phyloP scores from a whole-genome alignment of 2,888 invertebrate species.

The Campaea margaritaria region DNA sequence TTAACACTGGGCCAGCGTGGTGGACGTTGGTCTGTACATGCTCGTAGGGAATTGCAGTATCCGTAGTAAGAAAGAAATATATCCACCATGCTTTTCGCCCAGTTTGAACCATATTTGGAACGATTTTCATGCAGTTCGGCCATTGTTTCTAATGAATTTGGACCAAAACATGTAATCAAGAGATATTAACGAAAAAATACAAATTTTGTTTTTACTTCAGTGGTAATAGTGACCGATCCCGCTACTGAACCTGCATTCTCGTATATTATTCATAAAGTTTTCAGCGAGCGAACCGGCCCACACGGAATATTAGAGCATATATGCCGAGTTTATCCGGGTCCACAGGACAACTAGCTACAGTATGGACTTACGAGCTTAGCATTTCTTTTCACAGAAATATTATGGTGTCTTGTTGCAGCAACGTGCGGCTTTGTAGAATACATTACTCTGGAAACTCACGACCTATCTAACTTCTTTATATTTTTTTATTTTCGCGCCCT shows the following conservation, averaged over 20 bases:
- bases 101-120: no score
- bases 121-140: not conserved
- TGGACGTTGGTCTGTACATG: no score
- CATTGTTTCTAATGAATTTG: not conserved
- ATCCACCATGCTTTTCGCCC: no score
- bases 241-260: slow-evolving; percentile 58
- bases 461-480: no score
- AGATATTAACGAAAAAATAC: slow-evolving; percentile 14
- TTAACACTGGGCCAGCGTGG: no score
- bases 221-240: slow-evolving; percentile 58
- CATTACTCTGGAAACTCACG: no score
- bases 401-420: no score
- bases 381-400: not conserved
- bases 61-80: no score
- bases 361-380: slow-evolving; percentile 6
- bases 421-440: no score
- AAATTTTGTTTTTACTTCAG: slow-evolving; percentile 53
- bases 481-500: no score
- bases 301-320: slow-evolving; percentile 82
- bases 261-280: slow-evolving; percentile 82
- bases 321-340: slow-evolving; percentile 63
- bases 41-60: no score
- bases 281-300: slow-evolving; percentile 73
- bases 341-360: slow-evolving; percentile 18
- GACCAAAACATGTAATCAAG: not conserved